Percentiles rank a stretch among this genome's conserved stretches.
Evolutionary conservation across 2,888 invertebrate species (phyloP).

Genomic region (Spilosoma lubricipeda): DNA sequence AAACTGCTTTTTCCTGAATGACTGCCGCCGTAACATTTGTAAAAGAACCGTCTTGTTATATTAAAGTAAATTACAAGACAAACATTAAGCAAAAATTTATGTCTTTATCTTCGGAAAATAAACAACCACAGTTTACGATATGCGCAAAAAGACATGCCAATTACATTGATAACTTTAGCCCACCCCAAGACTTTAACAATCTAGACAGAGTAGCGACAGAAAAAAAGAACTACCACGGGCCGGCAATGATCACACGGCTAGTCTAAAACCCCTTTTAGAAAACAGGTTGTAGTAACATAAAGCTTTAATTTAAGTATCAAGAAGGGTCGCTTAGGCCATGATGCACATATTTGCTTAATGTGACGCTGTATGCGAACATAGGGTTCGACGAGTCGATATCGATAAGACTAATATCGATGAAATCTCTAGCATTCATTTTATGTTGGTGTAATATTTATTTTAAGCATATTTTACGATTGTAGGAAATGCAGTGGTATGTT

Average conservation of each 20-base stretch:
- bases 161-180: background rate
- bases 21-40: background rate
- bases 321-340: slow-evolving; percentile 57
- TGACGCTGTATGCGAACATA: slow-evolving; percentile 49
- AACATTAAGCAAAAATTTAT: background rate
- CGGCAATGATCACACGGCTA: slow-evolving; percentile 20
- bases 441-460: background rate
- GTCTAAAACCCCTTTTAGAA: slow-evolving; percentile 51
- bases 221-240: slow-evolving; percentile 15
- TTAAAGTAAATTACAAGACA: background rate
- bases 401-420: slow-evolving; percentile 13
- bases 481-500: background rate
- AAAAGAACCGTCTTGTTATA: background rate
- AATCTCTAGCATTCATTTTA: background rate
- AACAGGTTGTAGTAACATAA: slow-evolving; percentile 58
- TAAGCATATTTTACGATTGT: background rate
- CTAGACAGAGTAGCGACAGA: background rate
- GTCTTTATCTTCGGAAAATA: background rate
- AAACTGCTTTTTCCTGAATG: too few species aligned
- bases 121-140: slow-evolving; percentile 5
- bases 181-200: slow-evolving; percentile 15
- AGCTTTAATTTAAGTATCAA: slow-evolving; percentile 60
- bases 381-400: slow-evolving; percentile 27
- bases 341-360: slow-evolving; percentile 59
- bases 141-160: background rate